A percentile compares a stretch with the other conserved stretches of the same genome.
Conservation (phyloP, 2,797 vertebrate genomes). For the Crocodylus rhombifer region DNA sequence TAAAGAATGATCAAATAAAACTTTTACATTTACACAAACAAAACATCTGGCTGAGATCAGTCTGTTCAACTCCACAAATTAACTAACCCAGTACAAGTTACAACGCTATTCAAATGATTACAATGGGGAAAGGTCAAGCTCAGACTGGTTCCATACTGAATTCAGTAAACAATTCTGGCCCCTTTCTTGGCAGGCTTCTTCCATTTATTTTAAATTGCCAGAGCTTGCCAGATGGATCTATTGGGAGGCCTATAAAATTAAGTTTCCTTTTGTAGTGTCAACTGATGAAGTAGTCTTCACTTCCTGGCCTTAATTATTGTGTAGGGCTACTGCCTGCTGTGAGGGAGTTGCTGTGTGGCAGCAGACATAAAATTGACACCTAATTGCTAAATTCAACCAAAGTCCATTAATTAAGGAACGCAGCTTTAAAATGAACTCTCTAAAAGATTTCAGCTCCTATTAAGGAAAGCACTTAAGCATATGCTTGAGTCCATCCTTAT, state of each 20-base stretch:
- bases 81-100: background rate
- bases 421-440: slow-evolving; percentile 62
- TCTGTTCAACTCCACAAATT: background rate
- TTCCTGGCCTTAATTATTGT: slow-evolving; percentile 47
- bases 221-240: background rate
- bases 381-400: slow-evolving; percentile 50
- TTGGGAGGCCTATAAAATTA: slow-evolving; percentile 47
- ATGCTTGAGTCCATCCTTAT: slow-evolving; percentile 33
- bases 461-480: slow-evolving; percentile 74
- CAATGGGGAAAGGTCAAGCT: background rate
- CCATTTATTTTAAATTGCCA: background rate
- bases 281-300: slow-evolving; percentile 13
- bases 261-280: slow-evolving; percentile 43
- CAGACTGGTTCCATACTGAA: background rate
- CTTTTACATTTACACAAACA: background rate
- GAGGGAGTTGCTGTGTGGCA: slow-evolving; percentile 45
- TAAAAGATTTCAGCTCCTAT: slow-evolving; percentile 37
- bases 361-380: slow-evolving; percentile 44
- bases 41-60: background rate
- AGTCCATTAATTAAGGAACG: slow-evolving; percentile 60
- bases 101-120: background rate
- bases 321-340: background rate
- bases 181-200: slow-evolving; percentile 32
- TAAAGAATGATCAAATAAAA: slow-evolving; percentile 36
- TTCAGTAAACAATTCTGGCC: slow-evolving; percentile 31